These are phyloP conservation scores for Eurypyga helias DNA, from an alignment of 2,113 vertebrate species.

Conservation along the genomic window DNA sequence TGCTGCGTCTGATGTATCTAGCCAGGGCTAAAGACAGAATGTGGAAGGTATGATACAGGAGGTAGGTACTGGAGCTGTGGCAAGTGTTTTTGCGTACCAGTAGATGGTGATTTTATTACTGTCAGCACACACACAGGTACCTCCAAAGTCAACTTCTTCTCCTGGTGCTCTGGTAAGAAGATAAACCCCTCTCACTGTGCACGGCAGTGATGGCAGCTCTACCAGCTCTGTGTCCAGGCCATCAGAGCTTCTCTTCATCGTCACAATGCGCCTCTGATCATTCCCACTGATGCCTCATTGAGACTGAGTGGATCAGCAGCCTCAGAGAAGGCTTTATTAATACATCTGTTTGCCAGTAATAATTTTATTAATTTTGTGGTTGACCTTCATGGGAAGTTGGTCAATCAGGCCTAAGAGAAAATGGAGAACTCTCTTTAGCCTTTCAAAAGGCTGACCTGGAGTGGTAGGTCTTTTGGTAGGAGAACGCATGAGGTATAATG, in stretches of 20 bases:
- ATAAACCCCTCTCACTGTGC: background rate
- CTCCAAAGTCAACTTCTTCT: background rate
- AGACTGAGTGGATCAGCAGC: background rate
- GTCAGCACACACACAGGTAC: background rate
- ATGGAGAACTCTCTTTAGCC: background rate
- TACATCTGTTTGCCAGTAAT: background rate
- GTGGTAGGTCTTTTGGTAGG: background rate
- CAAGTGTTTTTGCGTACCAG: background rate
- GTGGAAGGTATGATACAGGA: background rate
- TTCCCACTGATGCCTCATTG: background rate
- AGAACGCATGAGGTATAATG: background rate
- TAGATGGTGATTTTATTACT: background rate
- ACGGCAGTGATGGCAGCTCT: background rate
- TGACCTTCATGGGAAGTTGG: background rate
- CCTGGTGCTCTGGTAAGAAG: background rate
- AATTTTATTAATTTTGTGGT: background rate
- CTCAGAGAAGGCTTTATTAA: background rate
- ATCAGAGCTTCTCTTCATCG: background rate
- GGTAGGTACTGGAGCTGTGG: background rate
- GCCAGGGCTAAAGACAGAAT: background rate
- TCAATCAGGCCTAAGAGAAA: background rate
- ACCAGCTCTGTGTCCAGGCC: background rate
- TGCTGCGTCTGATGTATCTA: background rate
- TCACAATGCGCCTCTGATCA: fast-evolving
- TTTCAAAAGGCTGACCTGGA: background rate